phyloP scores from a whole-genome alignment of 1,140 invertebrate genomes.

The Tetragonula clypearis region DNA sequence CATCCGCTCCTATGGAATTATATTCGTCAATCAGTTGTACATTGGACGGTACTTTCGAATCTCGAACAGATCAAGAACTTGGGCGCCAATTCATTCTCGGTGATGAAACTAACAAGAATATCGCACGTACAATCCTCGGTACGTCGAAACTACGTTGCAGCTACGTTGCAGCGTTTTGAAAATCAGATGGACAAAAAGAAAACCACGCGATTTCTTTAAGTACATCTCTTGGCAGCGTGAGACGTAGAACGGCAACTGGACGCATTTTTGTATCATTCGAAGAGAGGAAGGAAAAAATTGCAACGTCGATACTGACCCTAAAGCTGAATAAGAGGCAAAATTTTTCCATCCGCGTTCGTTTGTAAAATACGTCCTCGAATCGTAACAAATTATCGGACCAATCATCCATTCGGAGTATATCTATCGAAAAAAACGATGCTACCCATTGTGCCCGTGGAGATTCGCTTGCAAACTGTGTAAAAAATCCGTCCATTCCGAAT shows the following conservation, averaged over 20 bases:
- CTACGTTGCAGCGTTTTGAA: neutral
- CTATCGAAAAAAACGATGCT: neutral
- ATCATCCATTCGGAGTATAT: neutral
- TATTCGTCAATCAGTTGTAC: constrained; percentile 16
- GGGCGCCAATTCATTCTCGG: constrained; percentile 12
- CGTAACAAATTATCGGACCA: neutral
- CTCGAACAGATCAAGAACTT: constrained; percentile 12
- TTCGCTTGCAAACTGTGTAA: neutral
- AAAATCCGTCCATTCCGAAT: neutral
- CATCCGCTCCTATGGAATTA: neutral
- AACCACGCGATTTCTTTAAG: neutral
- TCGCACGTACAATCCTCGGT: neutral
- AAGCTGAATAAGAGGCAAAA: too few species aligned
- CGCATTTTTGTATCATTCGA: too few species aligned
- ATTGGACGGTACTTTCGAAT: constrained; percentile 57
- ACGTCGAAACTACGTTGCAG: neutral
- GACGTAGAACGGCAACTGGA: neutral
- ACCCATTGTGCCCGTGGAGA: neutral
- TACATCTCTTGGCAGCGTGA: constrained; percentile 5
- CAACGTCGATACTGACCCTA: neutral
- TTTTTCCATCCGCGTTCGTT: neutral
- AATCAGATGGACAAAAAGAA: neutral
- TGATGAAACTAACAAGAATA: neutral
- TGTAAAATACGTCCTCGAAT: neutral
- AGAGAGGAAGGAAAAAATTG: neutral